Conservation (phyloP, 37 sponge, comb jelly and placozoan species). For the Cladorhizidae sp. region DNA sequence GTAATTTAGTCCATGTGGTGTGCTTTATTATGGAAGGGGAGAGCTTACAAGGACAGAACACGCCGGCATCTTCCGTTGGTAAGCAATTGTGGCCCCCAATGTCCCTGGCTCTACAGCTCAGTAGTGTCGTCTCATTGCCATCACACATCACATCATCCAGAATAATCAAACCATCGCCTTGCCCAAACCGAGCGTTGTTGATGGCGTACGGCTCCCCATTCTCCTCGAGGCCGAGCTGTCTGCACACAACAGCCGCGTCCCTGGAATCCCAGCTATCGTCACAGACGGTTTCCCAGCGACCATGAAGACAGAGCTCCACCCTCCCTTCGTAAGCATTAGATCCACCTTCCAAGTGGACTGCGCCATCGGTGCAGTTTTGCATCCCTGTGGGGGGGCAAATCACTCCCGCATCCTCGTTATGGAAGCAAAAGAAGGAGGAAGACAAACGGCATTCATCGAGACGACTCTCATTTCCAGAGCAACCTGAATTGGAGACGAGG, state of each 20-base stretch:
- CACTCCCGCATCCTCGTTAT: conserved; percentile 41
- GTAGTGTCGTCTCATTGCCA: conserved; percentile 23
- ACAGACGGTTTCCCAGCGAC: conserved; percentile 35
- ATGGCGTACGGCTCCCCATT: conserved; percentile 4
- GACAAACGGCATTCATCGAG: neutral
- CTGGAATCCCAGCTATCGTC: conserved; percentile 16
- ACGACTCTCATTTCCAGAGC: neutral
- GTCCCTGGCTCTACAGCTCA: conserved; percentile 13
- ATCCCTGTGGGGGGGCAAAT: conserved; percentile 22
- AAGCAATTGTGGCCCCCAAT: conserved; percentile 22
- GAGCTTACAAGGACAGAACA: conserved; percentile 34
- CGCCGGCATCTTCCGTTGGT: conserved; percentile 39
- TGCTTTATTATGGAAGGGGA: too few species aligned
- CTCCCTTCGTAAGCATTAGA: conserved; percentile 18
- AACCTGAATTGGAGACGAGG: neutral
- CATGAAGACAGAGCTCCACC: conserved; percentile 39
- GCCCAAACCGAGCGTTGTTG: neutral
- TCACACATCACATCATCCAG: conserved; percentile 19
- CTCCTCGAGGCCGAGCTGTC: conserved; percentile 4
- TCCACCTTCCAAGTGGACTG: conserved; percentile 7
- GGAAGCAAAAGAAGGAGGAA: conserved; percentile 20
- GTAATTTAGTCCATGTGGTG: too few species aligned
- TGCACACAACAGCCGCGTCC: conserved; percentile 34
- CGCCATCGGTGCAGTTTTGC: conserved; percentile 26
- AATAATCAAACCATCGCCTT: conserved; percentile 15